Conservation (phyloP, 2,113 vertebrate species). For the Colius striatus region DNA sequence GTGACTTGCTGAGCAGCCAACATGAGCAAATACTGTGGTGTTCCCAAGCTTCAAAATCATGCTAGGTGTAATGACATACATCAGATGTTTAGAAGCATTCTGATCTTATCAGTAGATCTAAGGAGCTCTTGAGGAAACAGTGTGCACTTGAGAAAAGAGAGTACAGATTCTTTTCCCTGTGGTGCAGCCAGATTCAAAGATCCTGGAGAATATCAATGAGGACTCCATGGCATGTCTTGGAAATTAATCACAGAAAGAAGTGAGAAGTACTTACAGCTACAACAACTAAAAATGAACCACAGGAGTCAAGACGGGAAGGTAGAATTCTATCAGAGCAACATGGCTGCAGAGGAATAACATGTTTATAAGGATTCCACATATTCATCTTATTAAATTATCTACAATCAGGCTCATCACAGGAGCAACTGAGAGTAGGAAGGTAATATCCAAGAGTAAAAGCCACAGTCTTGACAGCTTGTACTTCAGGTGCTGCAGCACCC, state of each 20-base stretch:
- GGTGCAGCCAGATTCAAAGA: neutral
- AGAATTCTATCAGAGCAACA: neutral
- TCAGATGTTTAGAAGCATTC: neutral
- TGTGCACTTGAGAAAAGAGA: neutral
- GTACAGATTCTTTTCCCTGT: neutral
- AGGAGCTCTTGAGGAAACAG: neutral
- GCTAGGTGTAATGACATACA: neutral
- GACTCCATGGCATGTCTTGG: neutral
- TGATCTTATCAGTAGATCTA: neutral
- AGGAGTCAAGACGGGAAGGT: neutral
- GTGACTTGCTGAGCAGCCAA: constrained; percentile 5
- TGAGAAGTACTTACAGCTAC: neutral
- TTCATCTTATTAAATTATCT: neutral
- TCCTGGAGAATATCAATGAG: neutral
- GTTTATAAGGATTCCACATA: neutral
- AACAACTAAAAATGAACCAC: neutral
- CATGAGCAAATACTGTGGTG: neutral
- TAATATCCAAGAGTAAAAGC: neutral
- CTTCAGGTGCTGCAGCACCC: neutral
- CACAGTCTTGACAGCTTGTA: neutral
- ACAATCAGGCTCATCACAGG: neutral
- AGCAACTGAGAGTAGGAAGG: neutral
- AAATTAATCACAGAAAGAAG: neutral
- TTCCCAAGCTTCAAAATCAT: neutral
- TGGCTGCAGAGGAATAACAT: neutral